A percentile compares a stretch with the other conserved stretches of the same genome.
phyloP scores from a whole-genome alignment of 1,140 invertebrate genomes.

The Dufourea novaeangliae region DNA sequence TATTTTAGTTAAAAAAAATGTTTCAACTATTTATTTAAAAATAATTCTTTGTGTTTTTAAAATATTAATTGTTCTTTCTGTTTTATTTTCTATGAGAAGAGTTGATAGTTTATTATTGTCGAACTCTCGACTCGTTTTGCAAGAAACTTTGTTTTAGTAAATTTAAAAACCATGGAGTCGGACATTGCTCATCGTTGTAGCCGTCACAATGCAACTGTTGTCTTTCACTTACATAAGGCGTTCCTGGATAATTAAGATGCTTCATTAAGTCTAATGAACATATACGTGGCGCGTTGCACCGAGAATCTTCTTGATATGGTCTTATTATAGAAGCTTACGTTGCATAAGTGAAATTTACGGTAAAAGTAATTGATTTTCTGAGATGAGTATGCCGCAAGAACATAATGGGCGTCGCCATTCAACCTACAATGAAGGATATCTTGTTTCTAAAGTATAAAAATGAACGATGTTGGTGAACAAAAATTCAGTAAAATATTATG shows the following conservation, averaged over 20 bases:
- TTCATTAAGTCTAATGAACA: slow-evolving; percentile 37
- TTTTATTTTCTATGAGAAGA: no score
- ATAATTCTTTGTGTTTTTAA: no score
- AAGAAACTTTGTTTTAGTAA: neutral
- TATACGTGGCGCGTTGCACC: neutral
- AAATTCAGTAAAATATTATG: no score
- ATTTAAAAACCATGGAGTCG: neutral
- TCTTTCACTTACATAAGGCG: slow-evolving; percentile 40
- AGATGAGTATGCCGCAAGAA: no score
- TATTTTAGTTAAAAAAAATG: no score
- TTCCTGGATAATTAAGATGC: slow-evolving; percentile 53
- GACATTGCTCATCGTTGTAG: no score
- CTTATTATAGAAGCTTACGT: neutral
- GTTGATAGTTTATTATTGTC: neutral
- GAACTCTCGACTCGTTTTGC: neutral
- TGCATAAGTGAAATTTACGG: neutral
- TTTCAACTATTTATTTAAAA: no score
- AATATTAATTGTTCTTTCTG: no score
- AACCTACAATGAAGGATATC: no score
- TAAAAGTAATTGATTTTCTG: neutral
- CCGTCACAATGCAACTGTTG: neutral
- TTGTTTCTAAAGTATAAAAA: no score
- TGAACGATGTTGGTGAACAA: no score
- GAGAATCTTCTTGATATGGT: neutral
- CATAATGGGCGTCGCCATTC: no score